Base-by-base conservation (phyloP, 2,113 vertebrate species). In the Numida meleagris region DNA sequence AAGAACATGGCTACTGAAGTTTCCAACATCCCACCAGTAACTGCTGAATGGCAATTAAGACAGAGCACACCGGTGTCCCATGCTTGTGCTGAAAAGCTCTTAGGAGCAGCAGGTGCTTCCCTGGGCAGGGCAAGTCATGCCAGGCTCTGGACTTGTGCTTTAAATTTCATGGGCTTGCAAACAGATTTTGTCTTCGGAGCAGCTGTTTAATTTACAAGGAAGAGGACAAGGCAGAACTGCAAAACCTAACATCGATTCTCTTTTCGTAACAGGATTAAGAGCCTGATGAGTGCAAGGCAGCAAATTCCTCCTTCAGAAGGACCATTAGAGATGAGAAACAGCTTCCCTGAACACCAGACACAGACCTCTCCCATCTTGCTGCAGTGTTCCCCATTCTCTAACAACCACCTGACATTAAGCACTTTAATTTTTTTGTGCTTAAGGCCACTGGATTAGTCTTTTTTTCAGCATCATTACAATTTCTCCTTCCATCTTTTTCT, bases 11-110 rank as follows among this genome's bases (percentile, higher is more conserved):
- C 55, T 9, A 36, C 10, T 70, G 17, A 16, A 27, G 19, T 24
- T 48, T 34, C 19, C 6, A 27, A 43, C 38, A 14, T 48, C 24
- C 27, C 10, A 9, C 3, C 42, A 38, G 1, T 25, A 27, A 63
- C 5, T 42, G 72, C 36, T 53, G n/a, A 34, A 48, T 27, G 1
- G 38, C 34, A 34, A 50, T 25, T 25, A 21, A 43, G 36, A 24
- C 4, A 24, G 48, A 50, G 24, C 48, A 50, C 48, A 50, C 24
- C 48, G 13, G 20, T 13, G 34, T 33, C 43, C 46, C 53, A 2
- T 2, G 0, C 3, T 51, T 34, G 15, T 15, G 21, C 3, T 16
- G 2, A 21, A 40, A 77, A 78, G 42, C 29, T 24, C 12, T 38
- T 11, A 11, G 18, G 27, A 70, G 51, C 50, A 78, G 36, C 0